Conservation (phyloP, 2,797 vertebrate genomes). For the Microcaecilia unicolor region DNA sequence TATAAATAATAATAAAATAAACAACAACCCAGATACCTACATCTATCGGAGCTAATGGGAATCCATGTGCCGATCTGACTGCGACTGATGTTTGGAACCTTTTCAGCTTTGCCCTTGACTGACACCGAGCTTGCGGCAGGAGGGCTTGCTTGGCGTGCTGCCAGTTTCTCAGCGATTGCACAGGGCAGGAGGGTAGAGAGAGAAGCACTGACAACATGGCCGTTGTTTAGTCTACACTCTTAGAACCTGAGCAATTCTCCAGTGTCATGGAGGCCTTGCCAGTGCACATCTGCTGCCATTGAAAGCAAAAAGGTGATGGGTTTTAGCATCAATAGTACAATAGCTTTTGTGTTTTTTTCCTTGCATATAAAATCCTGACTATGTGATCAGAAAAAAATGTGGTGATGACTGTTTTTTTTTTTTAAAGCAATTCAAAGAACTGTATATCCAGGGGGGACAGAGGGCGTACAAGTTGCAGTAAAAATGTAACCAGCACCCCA, state of each 20-base stretch:
- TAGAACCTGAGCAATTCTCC: neutral
- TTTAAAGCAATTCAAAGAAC: neutral
- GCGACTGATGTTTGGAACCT: neutral
- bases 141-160: conserved; percentile 29
- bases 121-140: conserved; percentile 19
- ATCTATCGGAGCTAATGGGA: neutral
- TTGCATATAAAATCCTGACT: neutral
- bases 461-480: neutral
- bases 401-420: neutral
- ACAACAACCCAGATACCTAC: neutral
- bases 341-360: neutral
- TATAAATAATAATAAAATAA: neutral
- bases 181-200: conserved; percentile 24
- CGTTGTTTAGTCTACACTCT: neutral
- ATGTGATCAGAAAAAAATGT: neutral
- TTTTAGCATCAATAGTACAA: neutral
- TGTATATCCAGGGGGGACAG: conserved; percentile 1
- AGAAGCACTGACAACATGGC: conserved; percentile 28
- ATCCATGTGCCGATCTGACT: neutral
- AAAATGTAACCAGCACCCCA: conserved; percentile 24
- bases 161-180: conserved; percentile 40
- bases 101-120: conserved; percentile 30
- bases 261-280: neutral
- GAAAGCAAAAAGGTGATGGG: conserved; percentile 6
- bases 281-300: neutral